Conservation (phyloP, 2,888 invertebrate species). For the Sarcophaga subvicina region DNA sequence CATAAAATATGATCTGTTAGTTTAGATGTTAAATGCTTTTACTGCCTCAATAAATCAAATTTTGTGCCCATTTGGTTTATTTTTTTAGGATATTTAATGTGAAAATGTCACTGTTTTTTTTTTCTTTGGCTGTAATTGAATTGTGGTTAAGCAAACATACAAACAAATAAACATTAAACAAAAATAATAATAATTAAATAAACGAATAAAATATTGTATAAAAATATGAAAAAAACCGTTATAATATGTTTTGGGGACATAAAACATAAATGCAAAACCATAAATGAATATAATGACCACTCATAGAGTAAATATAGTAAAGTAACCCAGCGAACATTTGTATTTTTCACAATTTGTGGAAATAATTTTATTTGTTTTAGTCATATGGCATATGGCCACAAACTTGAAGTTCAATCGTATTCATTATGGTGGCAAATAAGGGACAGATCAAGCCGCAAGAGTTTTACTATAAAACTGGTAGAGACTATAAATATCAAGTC, state of each 20-base stretch:
- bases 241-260: neutral
- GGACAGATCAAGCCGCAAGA: no score
- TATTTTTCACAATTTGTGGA: no score
- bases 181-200: neutral
- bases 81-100: neutral
- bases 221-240: neutral
- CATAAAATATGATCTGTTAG: neutral
- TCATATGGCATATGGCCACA: no score
- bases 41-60: neutral
- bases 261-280: no score
- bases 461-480: no score
- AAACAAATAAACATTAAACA: neutral
- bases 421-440: no score
- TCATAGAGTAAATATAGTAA: neutral
- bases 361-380: no score
- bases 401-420: no score
- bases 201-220: neutral
- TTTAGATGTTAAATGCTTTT: neutral
- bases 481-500: no score
- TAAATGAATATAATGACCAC: neutral
- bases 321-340: no score
- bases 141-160: neutral
- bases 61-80: neutral
- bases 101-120: neutral
- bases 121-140: neutral